phyloP scores from a whole-genome alignment of 2,797 vertebrate genomes.

The Danionella dracula region DNA sequence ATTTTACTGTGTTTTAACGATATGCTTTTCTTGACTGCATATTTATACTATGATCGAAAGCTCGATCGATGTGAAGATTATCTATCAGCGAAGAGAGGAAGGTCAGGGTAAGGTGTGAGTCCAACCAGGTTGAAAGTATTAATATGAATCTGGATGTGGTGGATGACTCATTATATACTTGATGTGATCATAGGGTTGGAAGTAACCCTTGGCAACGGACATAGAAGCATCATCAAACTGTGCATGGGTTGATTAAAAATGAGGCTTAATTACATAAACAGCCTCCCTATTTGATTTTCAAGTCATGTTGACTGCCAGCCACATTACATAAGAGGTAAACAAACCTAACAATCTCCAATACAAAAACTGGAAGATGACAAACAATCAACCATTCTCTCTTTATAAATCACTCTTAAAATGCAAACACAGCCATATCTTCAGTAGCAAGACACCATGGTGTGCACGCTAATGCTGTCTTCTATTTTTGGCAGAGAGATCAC shows the following conservation, averaged over 20 bases:
- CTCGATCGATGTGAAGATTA: too few relatives aligned
- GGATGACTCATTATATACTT: slow-evolving; percentile 29
- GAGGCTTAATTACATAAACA: neutral
- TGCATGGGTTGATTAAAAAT: neutral
- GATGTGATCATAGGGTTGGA: slow-evolving; percentile 13
- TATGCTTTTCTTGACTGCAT: neutral
- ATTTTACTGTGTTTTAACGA: too few relatives aligned
- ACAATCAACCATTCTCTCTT: neutral
- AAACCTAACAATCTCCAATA: neutral
- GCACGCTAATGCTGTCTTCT: neutral
- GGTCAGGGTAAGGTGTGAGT: neutral
- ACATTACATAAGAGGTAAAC: neutral
- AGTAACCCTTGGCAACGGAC: slow-evolving; percentile 20
- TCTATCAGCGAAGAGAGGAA: neutral
- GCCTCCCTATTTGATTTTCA: neutral
- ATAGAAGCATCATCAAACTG: neutral
- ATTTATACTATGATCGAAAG: too few relatives aligned
- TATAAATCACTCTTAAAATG: neutral
- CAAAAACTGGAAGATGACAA: too few relatives aligned
- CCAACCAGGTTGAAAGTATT: neutral
- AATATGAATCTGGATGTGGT: slow-evolving; percentile 24
- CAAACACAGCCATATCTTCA: neutral
- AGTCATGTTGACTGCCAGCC: neutral
- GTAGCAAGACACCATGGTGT: neutral
- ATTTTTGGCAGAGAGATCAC: neutral